Evolutionary conservation across 2,888 invertebrate species (phyloP).

Genomic region (Drosophila peninsularis): DNA sequence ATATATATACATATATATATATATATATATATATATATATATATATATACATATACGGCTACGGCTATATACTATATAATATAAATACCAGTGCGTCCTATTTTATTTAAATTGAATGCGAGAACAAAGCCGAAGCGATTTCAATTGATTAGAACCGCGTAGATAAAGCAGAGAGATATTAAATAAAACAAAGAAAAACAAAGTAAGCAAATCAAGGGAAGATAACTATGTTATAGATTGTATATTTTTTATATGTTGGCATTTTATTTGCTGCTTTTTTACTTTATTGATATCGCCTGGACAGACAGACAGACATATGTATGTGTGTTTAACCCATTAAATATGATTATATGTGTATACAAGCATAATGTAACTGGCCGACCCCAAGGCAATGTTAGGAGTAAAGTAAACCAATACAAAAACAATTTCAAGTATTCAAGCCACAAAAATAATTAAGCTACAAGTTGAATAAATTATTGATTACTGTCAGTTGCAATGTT

Average conservation of each 20-base stretch:
- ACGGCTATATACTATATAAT: slow-evolving; percentile 20
- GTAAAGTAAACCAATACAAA: slow-evolving; percentile 13
- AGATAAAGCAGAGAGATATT: slow-evolving; percentile 40
- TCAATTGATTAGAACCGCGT: slow-evolving; percentile 53
- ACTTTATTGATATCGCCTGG: slow-evolving; percentile 60
- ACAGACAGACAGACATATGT: slow-evolving; percentile 15
- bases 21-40: slow-evolving; percentile 10
- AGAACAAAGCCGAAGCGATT: slow-evolving; percentile 49
- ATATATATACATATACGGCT: slow-evolving; percentile 14
- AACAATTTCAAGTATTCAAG: slow-evolving; percentile 69
- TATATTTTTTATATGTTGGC: slow-evolving; percentile 77
- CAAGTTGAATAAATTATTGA: slow-evolving; percentile 73
- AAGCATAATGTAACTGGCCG: slow-evolving; percentile 14
- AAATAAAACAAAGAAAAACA: slow-evolving; percentile 7
- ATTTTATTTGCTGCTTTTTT: slow-evolving; percentile 75
- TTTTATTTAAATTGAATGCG: slow-evolving; percentile 57
- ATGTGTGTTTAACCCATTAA: slow-evolving; percentile 12
- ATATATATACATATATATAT: slow-evolving; percentile 24
- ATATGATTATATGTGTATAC: slow-evolving; percentile 15
- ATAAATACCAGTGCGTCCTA: slow-evolving; percentile 71
- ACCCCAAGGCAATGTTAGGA: slow-evolving; percentile 34
- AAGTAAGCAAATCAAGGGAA: slow-evolving; percentile 15
- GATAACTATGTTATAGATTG: slow-evolving; percentile 47
- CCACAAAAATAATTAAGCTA: slow-evolving; percentile 63
- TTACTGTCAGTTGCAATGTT: slow-evolving; percentile 39